These are phyloP conservation scores for Diabrotica undecimpunctata DNA, from an alignment of 1,140 invertebrate species.

Conservation along the genomic window DNA sequence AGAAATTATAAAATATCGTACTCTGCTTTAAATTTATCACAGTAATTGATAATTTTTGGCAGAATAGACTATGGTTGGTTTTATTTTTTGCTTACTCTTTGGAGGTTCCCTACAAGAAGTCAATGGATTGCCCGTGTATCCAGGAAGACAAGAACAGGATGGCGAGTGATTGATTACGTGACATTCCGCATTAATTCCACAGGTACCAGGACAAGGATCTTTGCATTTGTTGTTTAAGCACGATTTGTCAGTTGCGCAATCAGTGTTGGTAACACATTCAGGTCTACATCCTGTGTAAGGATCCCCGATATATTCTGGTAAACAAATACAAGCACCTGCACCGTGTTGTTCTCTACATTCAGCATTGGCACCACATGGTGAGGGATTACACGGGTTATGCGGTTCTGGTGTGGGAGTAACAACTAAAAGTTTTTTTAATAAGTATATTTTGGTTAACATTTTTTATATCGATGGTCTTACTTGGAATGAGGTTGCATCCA, in stretches of 20 bases:
- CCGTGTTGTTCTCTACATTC: slow-evolving; percentile 73
- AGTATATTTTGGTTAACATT: neutral
- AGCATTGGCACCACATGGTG: slow-evolving; percentile 77
- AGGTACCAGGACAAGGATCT: slow-evolving; percentile 70
- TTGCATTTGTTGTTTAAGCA: slow-evolving; percentile 67
- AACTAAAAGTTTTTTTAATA: slow-evolving; percentile 32
- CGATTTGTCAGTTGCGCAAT: slow-evolving; percentile 64
- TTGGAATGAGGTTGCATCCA: slow-evolving; percentile 52
- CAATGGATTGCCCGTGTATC: slow-evolving; percentile 72
- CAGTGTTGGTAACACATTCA: slow-evolving; percentile 68
- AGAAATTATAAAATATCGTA: neutral
- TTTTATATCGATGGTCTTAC: slow-evolving; percentile 32
- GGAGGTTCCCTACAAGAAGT: slow-evolving; percentile 53
- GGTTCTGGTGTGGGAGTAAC: slow-evolving; percentile 37
- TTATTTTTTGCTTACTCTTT: slow-evolving; percentile 31
- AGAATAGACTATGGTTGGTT: too few relatives aligned
- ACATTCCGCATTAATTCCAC: slow-evolving; percentile 70
- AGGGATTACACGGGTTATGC: slow-evolving; percentile 63
- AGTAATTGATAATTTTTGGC: too few relatives aligned
- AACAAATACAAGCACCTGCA: slow-evolving; percentile 67
- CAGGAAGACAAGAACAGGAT: slow-evolving; percentile 65
- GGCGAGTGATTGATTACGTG: slow-evolving; percentile 71
- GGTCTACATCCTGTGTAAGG: slow-evolving; percentile 71
- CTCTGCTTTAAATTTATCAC: too few relatives aligned
- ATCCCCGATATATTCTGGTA: slow-evolving; percentile 69